A percentile compares a stretch with the other conserved stretches of the same genome.
Conservation (phyloP, 2,797 vertebrate species). For the Chelidonichthys spinosus region DNA sequence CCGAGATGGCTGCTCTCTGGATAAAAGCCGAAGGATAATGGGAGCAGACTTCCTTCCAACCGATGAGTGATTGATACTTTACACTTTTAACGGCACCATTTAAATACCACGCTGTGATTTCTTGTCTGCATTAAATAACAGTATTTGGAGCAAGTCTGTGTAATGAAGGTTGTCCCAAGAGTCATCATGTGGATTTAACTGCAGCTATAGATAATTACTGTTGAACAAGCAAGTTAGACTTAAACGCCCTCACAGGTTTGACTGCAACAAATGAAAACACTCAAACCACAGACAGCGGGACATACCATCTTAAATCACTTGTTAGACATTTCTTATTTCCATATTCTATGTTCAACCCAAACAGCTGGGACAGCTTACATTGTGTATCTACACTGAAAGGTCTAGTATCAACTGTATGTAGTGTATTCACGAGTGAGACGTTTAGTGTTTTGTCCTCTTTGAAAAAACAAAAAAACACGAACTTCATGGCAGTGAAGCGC, state of each 20-base stretch:
- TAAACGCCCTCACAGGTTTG: neutral
- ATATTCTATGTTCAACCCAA: neutral
- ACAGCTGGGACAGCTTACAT: neutral
- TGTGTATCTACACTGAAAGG: neutral
- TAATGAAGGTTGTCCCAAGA: neutral
- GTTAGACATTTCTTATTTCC: neutral
- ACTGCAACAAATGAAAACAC: neutral
- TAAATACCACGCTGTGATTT: constrained; percentile 11
- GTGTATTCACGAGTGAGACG: neutral
- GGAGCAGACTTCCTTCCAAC: constrained; percentile 80
- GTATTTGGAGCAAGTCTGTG: neutral
- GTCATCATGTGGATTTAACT: neutral
- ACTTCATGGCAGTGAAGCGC: neutral
- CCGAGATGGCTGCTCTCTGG: constrained; percentile 83
- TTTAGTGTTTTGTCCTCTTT: neutral
- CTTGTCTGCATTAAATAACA: neutral
- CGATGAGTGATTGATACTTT: constrained; percentile 67
- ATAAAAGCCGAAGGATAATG: constrained; percentile 78
- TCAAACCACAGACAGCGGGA: neutral
- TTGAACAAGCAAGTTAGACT: neutral
- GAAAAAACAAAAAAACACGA: neutral
- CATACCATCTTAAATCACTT: neutral
- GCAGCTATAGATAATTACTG: neutral
- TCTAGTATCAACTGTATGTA: neutral
- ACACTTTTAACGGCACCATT: constrained; percentile 34